Evolutionary conservation across 1,140 invertebrate species (phyloP).

Genomic region (Chlorops oryzae): DNA sequence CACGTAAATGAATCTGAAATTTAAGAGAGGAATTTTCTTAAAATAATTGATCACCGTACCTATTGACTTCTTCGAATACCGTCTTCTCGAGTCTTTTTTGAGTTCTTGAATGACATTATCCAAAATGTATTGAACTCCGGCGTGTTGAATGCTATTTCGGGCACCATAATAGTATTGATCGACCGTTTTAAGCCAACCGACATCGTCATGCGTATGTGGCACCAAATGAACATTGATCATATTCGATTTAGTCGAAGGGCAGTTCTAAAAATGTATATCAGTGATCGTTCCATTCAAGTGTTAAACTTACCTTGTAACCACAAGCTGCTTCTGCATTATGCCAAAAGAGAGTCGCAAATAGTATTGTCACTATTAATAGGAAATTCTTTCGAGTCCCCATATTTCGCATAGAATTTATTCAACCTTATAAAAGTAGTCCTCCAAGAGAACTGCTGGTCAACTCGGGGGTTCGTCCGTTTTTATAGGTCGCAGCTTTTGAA

Average conservation of each 20-base stretch:
- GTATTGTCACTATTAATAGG: no score
- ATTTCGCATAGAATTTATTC: no score
- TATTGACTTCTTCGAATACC: conserved; percentile 5
- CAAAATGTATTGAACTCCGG: conserved; percentile 85
- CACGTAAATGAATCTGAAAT: conserved; percentile 63
- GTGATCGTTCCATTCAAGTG: no score
- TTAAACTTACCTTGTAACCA: conserved; percentile 6
- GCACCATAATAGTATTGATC: conserved; percentile 61
- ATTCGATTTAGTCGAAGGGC: conserved; percentile 23
- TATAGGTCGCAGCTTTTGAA: no score
- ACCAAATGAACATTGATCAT: conserved; percentile 74
- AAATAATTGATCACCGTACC: not conserved
- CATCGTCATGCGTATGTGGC: conserved; percentile 80
- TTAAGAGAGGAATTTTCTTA: not conserved
- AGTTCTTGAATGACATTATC: conserved; percentile 81
- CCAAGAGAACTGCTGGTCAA: no score
- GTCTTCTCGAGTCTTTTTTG: conserved; percentile 61
- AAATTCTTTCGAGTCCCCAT: no score
- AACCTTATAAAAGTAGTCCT: no score
- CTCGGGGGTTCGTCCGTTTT: no score
- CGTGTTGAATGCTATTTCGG: conserved; percentile 63
- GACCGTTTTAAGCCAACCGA: conserved; percentile 89
- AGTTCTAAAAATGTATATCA: conserved; percentile 23
- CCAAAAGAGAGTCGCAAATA: no score
- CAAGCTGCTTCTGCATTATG: not conserved